These are phyloP conservation scores for Drosophila prolongata DNA, from an alignment of 2,888 invertebrate genomes.

Conservation along the genomic window DNA sequence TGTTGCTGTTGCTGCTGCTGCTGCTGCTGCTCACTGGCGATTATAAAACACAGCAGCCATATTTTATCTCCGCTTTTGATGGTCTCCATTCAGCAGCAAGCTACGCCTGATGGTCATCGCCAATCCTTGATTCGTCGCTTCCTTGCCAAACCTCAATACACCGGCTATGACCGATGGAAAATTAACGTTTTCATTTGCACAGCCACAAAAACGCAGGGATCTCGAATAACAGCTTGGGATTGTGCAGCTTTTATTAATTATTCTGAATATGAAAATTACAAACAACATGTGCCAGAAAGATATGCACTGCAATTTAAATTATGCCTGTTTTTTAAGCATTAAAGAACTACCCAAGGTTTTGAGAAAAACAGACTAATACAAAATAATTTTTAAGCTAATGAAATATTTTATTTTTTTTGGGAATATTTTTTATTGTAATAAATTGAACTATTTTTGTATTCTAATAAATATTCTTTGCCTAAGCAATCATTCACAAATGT, in stretches of 20 bases:
- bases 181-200: constrained; percentile 12
- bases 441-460: no score
- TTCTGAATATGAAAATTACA: not conserved
- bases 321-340: no score
- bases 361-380: no score
- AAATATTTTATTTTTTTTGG: no score
- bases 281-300: not conserved
- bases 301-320: not conserved
- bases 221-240: not conserved
- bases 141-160: not conserved
- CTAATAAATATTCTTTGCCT: no score
- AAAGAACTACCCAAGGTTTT: no score
- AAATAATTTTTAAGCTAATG: no score
- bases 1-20: constrained; percentile 15
- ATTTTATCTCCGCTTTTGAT: constrained; percentile 32
- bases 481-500: no score
- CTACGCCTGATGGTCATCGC: constrained; percentile 4
- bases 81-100: constrained; percentile 11
- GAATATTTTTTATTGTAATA: no score
- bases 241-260: not conserved
- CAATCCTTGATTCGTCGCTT: constrained; percentile 6
- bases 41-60: constrained; percentile 50
- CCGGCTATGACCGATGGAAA: constrained; percentile 15
- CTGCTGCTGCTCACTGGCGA: constrained; percentile 49
- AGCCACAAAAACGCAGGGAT: not conserved